Conservation (phyloP, 2,113 vertebrate species). For the Sitta europaea region DNA sequence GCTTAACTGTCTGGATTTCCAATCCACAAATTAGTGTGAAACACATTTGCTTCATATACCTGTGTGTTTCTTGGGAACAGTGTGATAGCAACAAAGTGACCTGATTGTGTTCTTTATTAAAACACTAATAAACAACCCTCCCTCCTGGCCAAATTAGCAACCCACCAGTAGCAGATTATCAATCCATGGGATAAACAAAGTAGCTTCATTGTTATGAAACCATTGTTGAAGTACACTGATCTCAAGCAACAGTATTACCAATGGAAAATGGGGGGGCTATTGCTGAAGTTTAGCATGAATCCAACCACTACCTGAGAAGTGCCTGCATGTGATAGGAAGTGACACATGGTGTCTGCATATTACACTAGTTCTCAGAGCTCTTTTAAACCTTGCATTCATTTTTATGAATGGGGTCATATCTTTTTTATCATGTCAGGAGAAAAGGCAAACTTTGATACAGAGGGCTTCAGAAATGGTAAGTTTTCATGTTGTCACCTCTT, state of each 20-base stretch:
- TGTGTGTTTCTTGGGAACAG: neutral
- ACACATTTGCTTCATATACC: neutral
- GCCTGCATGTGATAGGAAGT: neutral
- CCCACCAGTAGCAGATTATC: neutral
- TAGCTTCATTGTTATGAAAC: neutral
- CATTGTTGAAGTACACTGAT: neutral
- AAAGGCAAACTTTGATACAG: neutral
- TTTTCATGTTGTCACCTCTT: fast-evolving
- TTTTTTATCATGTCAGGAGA: neutral
- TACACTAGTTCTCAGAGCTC: neutral
- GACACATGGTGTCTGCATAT: neutral
- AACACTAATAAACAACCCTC: neutral
- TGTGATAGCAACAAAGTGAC: neutral
- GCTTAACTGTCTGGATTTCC: neutral
- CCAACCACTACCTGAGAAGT: neutral
- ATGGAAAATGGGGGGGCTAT: neutral
- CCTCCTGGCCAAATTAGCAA: neutral
- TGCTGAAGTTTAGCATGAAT: neutral
- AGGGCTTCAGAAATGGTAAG: neutral
- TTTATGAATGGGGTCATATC: neutral
- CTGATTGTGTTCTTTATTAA: neutral
- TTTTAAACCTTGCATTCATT: neutral
- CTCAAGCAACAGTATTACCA: neutral
- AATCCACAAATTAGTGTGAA: neutral
- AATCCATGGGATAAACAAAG: neutral